Base-by-base conservation (phyloP, 2,113 vertebrate genomes). In the Ailurus styani region DNA sequence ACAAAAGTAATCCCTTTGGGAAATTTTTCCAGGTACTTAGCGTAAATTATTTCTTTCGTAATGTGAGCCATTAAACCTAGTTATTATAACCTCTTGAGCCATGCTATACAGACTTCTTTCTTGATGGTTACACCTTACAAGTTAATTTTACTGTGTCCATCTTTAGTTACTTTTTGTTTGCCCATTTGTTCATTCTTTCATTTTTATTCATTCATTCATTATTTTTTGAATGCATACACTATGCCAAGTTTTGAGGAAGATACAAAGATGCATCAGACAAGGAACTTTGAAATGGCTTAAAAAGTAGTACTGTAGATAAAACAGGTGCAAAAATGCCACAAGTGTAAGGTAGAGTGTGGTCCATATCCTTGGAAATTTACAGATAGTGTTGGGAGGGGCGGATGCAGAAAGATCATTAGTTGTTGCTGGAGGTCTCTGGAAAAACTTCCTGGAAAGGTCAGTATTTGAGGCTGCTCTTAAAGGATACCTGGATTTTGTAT, bases 1-100 rank as follows among this genome's bases (percentile, higher is more conserved):
- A 66, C 31, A 78, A 90, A 93, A 94, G 40, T 77, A 91, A 97
- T 92, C 47, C 54, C 89, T 84, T 97, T 95, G 86, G 91, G 47
- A 91, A 91, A 79, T 31, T 34, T 85, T 91, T 83, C 77, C 29
- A 96, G 93, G 79, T 93, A 27, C 72, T 96, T 96, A 91, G 25
- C 29, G 50, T 87, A 85, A 93, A 62, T 96, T 73, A 66, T 79
- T 87, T 94, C 47, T 91, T 92, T 94, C 60, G 64, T 77, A 88
- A 54, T 86, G 17, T 84, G 47, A 68, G 25, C 42, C 60, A 90
- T 95, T 83, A 42, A 47, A 64, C 29, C 4, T 84, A 90, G 47
- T 93, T 97, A 93, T 91, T 86, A 47, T 84, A 93, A 91, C 7
- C 40, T 96, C 50, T 96, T 91, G 23, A 92, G 31, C 86, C 95